Conservation (phyloP, 2,797 vertebrate species). For the Euphonia xanthogaster region DNA sequence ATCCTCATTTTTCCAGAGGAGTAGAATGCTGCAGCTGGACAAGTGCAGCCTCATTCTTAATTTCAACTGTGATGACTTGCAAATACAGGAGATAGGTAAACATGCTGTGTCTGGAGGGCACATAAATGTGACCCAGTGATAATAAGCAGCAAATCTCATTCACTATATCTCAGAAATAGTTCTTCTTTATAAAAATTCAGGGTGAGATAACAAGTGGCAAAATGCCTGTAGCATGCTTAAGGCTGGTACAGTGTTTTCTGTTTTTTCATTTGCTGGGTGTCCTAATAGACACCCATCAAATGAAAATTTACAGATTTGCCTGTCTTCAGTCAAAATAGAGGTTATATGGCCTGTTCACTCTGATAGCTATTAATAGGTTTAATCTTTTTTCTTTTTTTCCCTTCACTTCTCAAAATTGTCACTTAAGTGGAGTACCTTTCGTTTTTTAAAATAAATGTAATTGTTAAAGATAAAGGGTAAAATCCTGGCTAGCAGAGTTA, state of each 20-base stretch:
- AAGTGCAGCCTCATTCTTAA: neutral
- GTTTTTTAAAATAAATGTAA: neutral
- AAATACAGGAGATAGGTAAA: neutral
- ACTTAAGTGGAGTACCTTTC: neutral
- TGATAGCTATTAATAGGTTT: neutral
- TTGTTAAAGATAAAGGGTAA: neutral
- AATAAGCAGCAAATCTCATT: neutral
- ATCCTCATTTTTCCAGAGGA: neutral
- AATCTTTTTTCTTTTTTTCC: neutral
- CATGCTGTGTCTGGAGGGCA: neutral
- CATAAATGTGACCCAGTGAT: neutral
- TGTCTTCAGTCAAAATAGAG: neutral
- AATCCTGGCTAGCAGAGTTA: neutral
- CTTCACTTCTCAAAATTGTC: neutral
- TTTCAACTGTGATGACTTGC: neutral
- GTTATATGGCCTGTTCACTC: neutral
- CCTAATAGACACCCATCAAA: neutral
- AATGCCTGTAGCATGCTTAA: neutral
- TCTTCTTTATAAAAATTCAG: constrained; percentile 3
- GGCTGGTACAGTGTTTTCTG: neutral
- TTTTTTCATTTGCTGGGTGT: neutral
- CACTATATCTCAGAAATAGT: neutral
- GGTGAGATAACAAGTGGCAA: neutral
- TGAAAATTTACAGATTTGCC: neutral
- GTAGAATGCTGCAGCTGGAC: neutral